Conservation (phyloP, 2,113 vertebrate species). For the Mus pahari region DNA sequence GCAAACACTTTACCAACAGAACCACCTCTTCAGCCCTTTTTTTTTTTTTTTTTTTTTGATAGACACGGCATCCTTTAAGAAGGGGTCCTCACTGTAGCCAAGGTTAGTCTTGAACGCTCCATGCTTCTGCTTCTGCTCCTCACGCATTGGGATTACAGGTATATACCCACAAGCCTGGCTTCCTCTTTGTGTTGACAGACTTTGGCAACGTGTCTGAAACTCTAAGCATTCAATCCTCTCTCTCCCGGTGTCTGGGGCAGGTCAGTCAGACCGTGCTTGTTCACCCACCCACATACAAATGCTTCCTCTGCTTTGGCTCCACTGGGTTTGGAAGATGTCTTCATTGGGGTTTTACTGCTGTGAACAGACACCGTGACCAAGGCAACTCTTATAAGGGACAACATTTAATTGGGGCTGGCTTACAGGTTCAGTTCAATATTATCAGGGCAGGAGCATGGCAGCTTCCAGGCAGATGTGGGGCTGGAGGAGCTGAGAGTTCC, state of each 20-base stretch:
- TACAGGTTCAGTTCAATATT: too few relatives aligned
- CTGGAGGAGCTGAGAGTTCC: too few relatives aligned
- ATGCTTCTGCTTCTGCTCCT: background rate
- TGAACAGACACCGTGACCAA: too few relatives aligned
- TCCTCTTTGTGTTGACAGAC: background rate
- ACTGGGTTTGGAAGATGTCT: background rate
- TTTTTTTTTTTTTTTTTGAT: too few relatives aligned
- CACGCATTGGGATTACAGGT: background rate
- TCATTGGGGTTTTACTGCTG: too few relatives aligned
- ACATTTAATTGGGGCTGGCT: too few relatives aligned
- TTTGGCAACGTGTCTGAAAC: background rate
- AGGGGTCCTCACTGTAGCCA: background rate
- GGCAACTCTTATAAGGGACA: too few relatives aligned
- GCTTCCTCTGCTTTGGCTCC: background rate
- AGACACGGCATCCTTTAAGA: background rate
- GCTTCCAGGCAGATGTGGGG: too few relatives aligned
- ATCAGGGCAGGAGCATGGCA: too few relatives aligned
- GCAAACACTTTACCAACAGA: background rate
- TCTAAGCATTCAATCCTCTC: background rate
- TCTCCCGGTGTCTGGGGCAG: background rate
- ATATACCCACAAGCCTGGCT: background rate
- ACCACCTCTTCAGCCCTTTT: background rate
- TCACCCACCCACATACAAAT: background rate
- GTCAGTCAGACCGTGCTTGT: background rate
- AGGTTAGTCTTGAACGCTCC: too few relatives aligned